Evolutionary conservation across 2,888 invertebrate species (phyloP).

Genomic region (Chalcosyrphus nemorum): DNA sequence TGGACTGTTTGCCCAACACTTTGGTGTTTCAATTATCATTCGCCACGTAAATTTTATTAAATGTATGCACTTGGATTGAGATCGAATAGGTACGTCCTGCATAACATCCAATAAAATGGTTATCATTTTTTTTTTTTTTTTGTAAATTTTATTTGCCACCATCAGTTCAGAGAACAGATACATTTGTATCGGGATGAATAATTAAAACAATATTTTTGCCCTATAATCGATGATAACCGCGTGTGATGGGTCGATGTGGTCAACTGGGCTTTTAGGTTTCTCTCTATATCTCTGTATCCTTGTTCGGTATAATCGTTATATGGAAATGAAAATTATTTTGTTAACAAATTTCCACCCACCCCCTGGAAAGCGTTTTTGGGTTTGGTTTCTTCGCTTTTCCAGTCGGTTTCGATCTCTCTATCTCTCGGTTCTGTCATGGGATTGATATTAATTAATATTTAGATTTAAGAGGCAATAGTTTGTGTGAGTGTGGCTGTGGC

Average conservation of each 20-base stretch:
- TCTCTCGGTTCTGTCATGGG: too few species aligned
- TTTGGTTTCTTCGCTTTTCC: background rate
- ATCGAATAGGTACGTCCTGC: conserved; percentile 1
- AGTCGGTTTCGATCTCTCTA: background rate
- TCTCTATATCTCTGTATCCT: background rate
- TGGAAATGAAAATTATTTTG: conserved; percentile 31
- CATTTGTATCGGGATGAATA: conserved; percentile 40
- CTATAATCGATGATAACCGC: conserved; percentile 64
- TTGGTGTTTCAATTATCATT: conserved; percentile 69
- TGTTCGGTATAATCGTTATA: conserved; percentile 34
- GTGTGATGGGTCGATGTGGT: conserved; percentile 39
- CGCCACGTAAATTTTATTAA: conserved; percentile 51
- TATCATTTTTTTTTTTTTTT: background rate
- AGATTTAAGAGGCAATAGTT: conserved; percentile 18
- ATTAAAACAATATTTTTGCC: conserved; percentile 63
- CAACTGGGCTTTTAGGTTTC: conserved; percentile 27
- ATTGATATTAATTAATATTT: conserved; percentile 63
- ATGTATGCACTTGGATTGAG: conserved; percentile 36
- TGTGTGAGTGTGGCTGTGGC: background rate
- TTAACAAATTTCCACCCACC: conserved; percentile 10
- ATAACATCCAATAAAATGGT: background rate
- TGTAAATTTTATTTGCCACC: background rate
- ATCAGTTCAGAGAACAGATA: background rate
- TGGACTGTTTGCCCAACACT: conserved; percentile 62
- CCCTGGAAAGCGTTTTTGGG: too few species aligned